phyloP scores from a whole-genome alignment of 2,888 invertebrate species.

The Lasioglossum lativentre region DNA sequence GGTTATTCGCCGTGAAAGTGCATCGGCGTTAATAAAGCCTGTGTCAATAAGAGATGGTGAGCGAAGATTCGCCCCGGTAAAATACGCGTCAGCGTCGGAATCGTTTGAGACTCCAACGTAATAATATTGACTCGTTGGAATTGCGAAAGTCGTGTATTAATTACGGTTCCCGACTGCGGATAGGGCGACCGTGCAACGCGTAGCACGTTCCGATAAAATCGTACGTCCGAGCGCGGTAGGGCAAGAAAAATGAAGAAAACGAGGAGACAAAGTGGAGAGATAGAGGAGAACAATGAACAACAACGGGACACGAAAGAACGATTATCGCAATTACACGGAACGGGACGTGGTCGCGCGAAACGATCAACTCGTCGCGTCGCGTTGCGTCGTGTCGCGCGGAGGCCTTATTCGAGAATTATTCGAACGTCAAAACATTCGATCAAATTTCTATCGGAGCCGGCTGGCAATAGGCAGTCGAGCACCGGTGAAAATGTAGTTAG shows the following conservation, averaged over 20 bases:
- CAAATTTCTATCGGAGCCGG: constrained; percentile 15
- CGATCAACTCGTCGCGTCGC: not conserved
- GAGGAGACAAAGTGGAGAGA: not conserved
- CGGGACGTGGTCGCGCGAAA: too few relatives aligned
- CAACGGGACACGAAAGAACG: not conserved
- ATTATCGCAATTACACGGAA: constrained; percentile 14
- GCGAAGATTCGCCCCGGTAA: not conserved
- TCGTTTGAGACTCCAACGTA: constrained; percentile 14
- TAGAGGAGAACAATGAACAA: not conserved
- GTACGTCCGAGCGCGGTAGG: not conserved
- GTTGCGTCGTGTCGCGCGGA: not conserved
- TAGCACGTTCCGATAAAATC: not conserved
- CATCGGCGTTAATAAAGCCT: constrained; percentile 22
- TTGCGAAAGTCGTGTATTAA: constrained; percentile 41
- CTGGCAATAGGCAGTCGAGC: constrained; percentile 14
- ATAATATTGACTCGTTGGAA: constrained; percentile 45
- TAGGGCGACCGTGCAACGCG: not conserved
- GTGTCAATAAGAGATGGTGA: constrained; percentile 13
- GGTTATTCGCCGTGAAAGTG: not conserved
- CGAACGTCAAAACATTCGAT: constrained; percentile 25
- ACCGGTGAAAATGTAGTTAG: constrained; percentile 26
- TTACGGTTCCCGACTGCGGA: not conserved
- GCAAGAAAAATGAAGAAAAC: not conserved
- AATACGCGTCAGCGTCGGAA: not conserved
- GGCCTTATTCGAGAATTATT: constrained; percentile 38